Evolutionary conservation across 30 jellyfish, hydroid and myxozoan species (phyloP), one percentile per base, ranked within the genome.

Genomic region (Mastigias papua): DNA sequence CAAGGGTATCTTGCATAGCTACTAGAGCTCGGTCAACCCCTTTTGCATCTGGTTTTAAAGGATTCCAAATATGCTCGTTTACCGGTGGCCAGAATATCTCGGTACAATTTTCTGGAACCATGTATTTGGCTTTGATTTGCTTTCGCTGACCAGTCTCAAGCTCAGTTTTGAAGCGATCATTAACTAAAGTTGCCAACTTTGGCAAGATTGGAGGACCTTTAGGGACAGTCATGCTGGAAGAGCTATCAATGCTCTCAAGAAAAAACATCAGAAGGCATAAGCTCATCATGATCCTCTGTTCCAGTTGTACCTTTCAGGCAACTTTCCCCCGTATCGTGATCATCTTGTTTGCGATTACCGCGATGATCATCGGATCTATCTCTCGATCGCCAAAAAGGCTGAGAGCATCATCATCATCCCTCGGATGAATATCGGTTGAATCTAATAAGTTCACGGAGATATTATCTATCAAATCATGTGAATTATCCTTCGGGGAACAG

Each of bases 351-450:
- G 76, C 76, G 76, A 65, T 65, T 65, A 65, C 33, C 76, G 76
- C 76, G 76, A 65, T 65, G 76, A 65, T 25, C 76, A 23, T 65
- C 37, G 22, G 76, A 26, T 65, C 33, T 16, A 74, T 74, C 25
- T 34, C 86, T 22, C 35, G 69, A 28, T 50, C 72, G 72, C 72
- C 86, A 74, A 32, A 22, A 28, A 74, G 72, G 72, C 86, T 42
- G 50, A 74, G n/a, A 42, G 54, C 88, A 76, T 76, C 88, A 60
- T 31, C 88, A 35, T n/a, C 82, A 57, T 57, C 69, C n/a, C n/a
- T n/a, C n/a, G n/a, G n/a, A n/a, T n/a, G n/a, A n/a, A n/a, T n/a
- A n/a, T n/a, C n/a, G n/a, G n/a, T n/a, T n/a, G n/a, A n/a, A n/a
- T n/a, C n/a, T n/a, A n/a, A n/a, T n/a, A n/a, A n/a, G n/a, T n/a